Conservation (phyloP, 2,888 invertebrate species). For the Himalopsyche anomala region DNA sequence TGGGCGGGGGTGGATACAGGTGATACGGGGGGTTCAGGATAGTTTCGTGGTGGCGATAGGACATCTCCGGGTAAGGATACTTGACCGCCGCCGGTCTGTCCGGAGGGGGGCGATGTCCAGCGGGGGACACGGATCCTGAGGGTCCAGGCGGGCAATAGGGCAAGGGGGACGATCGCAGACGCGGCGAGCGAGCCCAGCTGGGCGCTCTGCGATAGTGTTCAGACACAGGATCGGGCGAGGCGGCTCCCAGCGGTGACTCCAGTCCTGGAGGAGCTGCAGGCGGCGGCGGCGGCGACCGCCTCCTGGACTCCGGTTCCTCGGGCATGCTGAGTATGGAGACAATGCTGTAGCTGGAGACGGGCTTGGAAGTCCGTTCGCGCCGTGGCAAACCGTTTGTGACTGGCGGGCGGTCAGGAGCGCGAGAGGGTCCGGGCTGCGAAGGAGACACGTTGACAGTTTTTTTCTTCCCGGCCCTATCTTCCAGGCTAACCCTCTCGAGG, state of each 20-base stretch:
- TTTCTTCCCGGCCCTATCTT: conserved; percentile 82
- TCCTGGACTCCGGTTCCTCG: conserved; percentile 69
- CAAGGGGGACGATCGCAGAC: conserved; percentile 38
- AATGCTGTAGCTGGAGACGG: conserved; percentile 89
- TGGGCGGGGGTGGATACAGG: conserved; percentile 65
- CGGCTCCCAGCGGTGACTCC: conserved; percentile 72
- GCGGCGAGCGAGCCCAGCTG: conserved; percentile 68
- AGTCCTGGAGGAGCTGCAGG: conserved; percentile 67
- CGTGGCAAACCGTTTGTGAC: conserved; percentile 67
- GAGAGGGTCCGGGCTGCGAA: conserved; percentile 68
- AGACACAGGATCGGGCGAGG: conserved; percentile 73
- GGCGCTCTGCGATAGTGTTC: conserved; percentile 72
- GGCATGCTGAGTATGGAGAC: conserved; percentile 87
- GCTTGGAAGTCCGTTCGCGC: conserved; percentile 70
- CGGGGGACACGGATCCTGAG: conserved; percentile 66
- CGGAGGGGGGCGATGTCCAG: conserved; percentile 67
- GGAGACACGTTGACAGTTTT: conserved; percentile 75
- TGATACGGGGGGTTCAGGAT: conserved; percentile 66
- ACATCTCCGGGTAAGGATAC: conserved; percentile 68
- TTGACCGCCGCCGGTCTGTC: conserved; percentile 58
- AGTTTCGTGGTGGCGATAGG: conserved; percentile 67
- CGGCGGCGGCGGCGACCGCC: conserved; percentile 73
- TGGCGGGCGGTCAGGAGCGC: conserved; percentile 66
- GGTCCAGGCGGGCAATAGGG: conserved; percentile 65
- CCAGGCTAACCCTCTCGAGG: conserved; percentile 85